Base-by-base conservation (phyloP, 2,797 vertebrate species). In the Furcifer pardalis region DNA sequence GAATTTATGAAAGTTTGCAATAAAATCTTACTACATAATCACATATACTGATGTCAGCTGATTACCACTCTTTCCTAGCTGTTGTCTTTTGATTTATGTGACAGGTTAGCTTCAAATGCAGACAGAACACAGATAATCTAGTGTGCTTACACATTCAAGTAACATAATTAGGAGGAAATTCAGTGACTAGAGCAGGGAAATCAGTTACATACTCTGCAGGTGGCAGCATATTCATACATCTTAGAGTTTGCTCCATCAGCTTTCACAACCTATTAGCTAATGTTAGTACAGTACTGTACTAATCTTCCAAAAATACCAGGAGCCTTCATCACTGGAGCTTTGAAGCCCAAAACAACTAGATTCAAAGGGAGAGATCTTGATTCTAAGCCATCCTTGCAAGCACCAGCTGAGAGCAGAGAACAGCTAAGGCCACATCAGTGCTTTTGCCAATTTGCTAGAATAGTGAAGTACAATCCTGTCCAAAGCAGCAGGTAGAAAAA, bases 211-310 rank as follows among this genome's bases (percentile, higher is more conserved):
- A 23, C 62, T 91, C 94, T 68, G 66, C 89, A 94, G 94, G 87
- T 93, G 93, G 94, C 93, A 91, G 92, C 79, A 86, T 1, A 63
- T 66, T 72, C 49, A 76, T 0, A 0, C 37, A 37, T 88, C 92
- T 89, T 65, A 10, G 25, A 0, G 7, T 13, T 23, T 6, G 40
- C 44, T 84, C 6, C 42, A 2, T 49, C 12, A 35, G 73, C 78
- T 46, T 88, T 56, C 21, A n/a, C 87, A 81, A 66, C 63, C 77
- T 81, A 56, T 17, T 19, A 56, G 77, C 69, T 84, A 81, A 73
- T 84, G 6, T 37, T 79, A 40, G 23, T 59, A 1, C 30, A 40
- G 23, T 59, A 1, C 30, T 0, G n/a, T 59, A 1, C 30, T 0
- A 40, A 19, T 35, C 0, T 59, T 1, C 0, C 62, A 84, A 86